phyloP scores from a whole-genome alignment of 2,113 vertebrate genomes.

The Psephotus haematonotus region DNA sequence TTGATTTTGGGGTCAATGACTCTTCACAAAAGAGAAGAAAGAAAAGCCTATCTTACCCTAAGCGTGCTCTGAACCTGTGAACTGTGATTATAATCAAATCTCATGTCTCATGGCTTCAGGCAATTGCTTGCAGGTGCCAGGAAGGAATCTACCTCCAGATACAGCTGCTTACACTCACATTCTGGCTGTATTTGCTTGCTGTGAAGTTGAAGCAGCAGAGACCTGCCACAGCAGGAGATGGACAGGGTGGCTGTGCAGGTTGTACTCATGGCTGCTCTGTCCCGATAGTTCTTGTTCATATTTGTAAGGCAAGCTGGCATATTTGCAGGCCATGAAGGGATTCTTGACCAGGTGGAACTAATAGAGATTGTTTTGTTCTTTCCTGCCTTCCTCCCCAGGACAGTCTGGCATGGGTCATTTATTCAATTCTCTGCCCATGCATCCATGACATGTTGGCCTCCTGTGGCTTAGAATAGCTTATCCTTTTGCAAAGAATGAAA shows the following conservation, averaged over 20 bases:
- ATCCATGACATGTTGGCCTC: fast-evolving
- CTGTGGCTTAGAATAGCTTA: neutral
- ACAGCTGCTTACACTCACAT: neutral
- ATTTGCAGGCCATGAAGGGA: neutral
- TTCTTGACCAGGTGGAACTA: neutral
- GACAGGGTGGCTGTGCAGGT: neutral
- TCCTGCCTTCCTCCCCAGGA: neutral
- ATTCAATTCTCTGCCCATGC: neutral
- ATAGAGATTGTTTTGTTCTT: neutral
- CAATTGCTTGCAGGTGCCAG: neutral
- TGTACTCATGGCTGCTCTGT: neutral
- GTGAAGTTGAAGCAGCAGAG: neutral
- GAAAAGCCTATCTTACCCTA: neutral
- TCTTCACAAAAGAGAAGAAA: fast-evolving
- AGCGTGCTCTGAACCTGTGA: fast-evolving
- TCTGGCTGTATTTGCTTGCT: neutral
- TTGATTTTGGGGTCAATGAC: neutral
- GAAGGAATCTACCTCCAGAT: neutral
- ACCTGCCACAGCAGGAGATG: neutral
- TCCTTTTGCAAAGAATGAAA: neutral
- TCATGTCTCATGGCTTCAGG: neutral
- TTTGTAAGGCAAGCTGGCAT: neutral
- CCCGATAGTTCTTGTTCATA: neutral
- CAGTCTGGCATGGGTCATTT: neutral
- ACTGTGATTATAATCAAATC: neutral